Conservation (phyloP, 2,888 invertebrate genomes). For the Seladonia tumulorum region DNA sequence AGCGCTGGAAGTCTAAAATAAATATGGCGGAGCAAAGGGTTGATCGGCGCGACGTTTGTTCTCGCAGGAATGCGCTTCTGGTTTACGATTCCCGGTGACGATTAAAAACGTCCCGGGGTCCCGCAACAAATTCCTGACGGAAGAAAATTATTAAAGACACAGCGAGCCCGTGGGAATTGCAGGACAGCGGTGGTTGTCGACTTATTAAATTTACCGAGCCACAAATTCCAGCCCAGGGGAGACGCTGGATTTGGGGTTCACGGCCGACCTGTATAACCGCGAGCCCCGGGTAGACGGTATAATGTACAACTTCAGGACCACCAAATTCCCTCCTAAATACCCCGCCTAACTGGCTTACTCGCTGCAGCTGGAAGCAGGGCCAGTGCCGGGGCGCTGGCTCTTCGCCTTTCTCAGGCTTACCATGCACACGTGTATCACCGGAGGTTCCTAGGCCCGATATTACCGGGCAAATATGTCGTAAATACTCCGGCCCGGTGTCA, state of each 20-base stretch:
- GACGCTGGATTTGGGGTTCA: constrained; percentile 69
- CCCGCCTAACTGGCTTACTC: constrained; percentile 82
- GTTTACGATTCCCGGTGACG: not conserved
- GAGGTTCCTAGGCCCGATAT: constrained; percentile 74
- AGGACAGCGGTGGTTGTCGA: constrained; percentile 72
- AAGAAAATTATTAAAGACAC: constrained; percentile 39
- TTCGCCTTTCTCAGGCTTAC: constrained; percentile 69
- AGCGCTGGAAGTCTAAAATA: too few relatives aligned
- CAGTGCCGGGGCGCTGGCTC: constrained; percentile 47
- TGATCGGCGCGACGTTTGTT: not conserved
- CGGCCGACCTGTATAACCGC: constrained; percentile 67
- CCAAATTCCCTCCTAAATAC: constrained; percentile 82
- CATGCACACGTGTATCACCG: constrained; percentile 70
- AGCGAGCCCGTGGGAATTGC: constrained; percentile 50
- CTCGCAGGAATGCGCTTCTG: not conserved
- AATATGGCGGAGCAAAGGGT: not conserved
- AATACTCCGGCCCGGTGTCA: constrained; percentile 71
- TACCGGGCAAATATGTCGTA: constrained; percentile 78
- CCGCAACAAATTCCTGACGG: constrained; percentile 19
- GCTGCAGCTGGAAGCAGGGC: constrained; percentile 62
- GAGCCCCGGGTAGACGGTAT: constrained; percentile 75
- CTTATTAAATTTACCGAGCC: constrained; percentile 83
- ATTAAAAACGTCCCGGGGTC: not conserved
- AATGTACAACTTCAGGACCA: constrained; percentile 82
- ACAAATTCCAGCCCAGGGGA: constrained; percentile 78